Evolutionary conservation across 2,888 invertebrate species (phyloP), one percentile per base, ranked within the genome.

Genomic region (Drosophila stalkeri): DNA sequence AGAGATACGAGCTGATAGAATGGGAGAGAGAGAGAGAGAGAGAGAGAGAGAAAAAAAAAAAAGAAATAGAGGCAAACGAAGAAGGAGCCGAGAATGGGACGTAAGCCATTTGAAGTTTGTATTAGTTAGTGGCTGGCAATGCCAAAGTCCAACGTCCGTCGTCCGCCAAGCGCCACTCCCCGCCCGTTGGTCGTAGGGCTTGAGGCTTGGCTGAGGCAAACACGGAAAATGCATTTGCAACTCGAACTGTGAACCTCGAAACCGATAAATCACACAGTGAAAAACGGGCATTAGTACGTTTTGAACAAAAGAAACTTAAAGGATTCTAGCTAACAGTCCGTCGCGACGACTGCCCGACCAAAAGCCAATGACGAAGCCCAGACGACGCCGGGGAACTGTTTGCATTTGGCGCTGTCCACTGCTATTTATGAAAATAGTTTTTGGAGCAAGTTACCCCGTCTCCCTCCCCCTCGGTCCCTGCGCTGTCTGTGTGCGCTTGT

Each of bases 191-290:
- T 60, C 23, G 59, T 20, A 41, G 35, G 46, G 55, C 57, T 62
- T 75, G 71, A 49, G 61, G 66, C 41, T 64, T 65, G 67, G 64
- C 64, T 67, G 51, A 39, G 63, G 70, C 65, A 63, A 81, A 85
- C 89, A 89, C 78, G 81, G 77, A 80, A 89, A 91, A 87, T 89
- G 89, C 89, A 91, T 89, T 90, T 91, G 86, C 86, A 86, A 81
- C 88, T 86, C 82, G 89, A 86, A 86, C 86, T 89, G 81, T 89
- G 89, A 89, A 85, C 86, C 86, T 80, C 87, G 77, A 80, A 88
- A 87, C 91, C 90, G 81, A 90, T 90, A 91, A 90, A 91, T 91
- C 90, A 90, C 89, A 87, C 84, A 83, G 87, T 89, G 90, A 81
- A 90, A 89, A 91, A 89, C 89, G 82, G 84, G 87, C 81, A 91